Conservation (phyloP, 2,888 invertebrate species). For the Keiferia lycopersicella region DNA sequence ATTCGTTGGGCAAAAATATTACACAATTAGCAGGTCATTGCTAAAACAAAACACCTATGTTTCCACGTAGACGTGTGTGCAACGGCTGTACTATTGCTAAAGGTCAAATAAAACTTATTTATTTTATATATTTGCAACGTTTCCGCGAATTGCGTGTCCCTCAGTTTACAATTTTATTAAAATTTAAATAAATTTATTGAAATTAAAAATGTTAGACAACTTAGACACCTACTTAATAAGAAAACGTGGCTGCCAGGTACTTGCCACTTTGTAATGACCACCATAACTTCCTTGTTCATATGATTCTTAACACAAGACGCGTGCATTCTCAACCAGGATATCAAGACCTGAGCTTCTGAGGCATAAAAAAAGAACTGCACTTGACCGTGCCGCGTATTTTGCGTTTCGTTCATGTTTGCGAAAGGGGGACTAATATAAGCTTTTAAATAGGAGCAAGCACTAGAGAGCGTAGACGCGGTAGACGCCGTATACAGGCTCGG, state of each 20-base stretch:
- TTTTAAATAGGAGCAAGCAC: neutral
- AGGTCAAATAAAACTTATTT: too few species aligned
- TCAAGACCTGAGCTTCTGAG: conserved; percentile 22
- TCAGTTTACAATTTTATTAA: too few species aligned
- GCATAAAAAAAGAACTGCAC: neutral
- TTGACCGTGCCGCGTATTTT: neutral
- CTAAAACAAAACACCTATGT: neutral
- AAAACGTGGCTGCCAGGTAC: conserved; percentile 24
- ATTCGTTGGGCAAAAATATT: neutral
- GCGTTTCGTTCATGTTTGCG: neutral
- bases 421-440: neutral
- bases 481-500: too few species aligned
- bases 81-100: neutral
- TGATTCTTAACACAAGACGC: conserved; percentile 37
- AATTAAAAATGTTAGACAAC: conserved; percentile 11
- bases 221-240: conserved; percentile 29
- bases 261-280: conserved; percentile 29
- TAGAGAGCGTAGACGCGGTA: neutral
- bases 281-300: conserved; percentile 39
- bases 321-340: conserved; percentile 33
- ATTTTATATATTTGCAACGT: too few species aligned
- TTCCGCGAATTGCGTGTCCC: too few species aligned
- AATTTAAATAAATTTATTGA: neutral
- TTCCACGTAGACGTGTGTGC: neutral
- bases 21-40: too few species aligned